A percentile compares a stretch with the other conserved stretches of the same genome.
phyloP scores from a whole-genome alignment of 2,113 vertebrate species.

The Hippocampus mohnikei region DNA sequence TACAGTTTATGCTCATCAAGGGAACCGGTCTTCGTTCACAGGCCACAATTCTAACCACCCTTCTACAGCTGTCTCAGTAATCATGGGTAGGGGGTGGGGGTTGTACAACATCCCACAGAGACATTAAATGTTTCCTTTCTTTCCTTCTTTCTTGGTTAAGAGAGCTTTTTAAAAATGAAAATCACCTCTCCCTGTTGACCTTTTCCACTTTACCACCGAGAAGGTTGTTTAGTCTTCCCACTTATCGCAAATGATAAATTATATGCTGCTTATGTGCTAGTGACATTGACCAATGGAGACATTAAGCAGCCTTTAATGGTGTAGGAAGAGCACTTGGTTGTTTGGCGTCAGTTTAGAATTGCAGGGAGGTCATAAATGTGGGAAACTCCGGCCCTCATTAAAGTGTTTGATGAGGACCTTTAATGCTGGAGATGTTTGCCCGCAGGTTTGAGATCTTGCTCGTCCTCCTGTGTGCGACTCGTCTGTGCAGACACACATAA shows the following conservation, averaged over 20 bases:
- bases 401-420: constrained; percentile 52
- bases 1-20: not conserved
- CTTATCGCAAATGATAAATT: constrained; percentile 59
- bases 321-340: constrained; percentile 45
- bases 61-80: not conserved
- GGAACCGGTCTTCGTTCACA: not conserved
- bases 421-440: constrained; percentile 35
- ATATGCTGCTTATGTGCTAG: constrained; percentile 57
- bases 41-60: not conserved
- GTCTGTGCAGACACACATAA: constrained; percentile 18
- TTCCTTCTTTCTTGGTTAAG: constrained; percentile 6
- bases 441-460: constrained; percentile 34
- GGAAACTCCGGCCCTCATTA: constrained; percentile 53
- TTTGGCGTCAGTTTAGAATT: constrained; percentile 54
- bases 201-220: constrained; percentile 22
- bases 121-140: not conserved
- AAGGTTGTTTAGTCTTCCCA: constrained; percentile 40
- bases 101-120: not conserved
- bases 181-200: constrained; percentile 35
- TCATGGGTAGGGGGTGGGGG: not conserved
- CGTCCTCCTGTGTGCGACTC: not conserved
- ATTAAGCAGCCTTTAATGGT: constrained; percentile 65
- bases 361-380: constrained; percentile 57
- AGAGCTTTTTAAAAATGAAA: constrained; percentile 15
- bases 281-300: constrained; percentile 68